Evolutionary conservation across 2,113 vertebrate genomes (phyloP), one percentile per base, ranked within the genome.

Genomic region (Chaetops frenatus): DNA sequence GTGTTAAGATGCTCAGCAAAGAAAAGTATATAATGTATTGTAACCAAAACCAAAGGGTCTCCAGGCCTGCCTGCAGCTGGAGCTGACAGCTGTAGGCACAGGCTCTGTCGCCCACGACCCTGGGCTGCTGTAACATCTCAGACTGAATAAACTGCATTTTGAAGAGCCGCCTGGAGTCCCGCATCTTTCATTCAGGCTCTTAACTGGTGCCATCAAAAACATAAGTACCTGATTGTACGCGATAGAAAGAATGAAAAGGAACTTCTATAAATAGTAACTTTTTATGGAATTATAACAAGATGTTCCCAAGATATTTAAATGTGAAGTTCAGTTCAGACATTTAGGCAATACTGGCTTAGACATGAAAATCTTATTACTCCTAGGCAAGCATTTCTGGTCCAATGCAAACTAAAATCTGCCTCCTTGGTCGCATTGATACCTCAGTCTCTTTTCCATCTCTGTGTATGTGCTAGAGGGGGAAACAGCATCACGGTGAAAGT

Each of bases 401-500:
- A 48, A 20, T 2, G 17, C 45, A 78, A 91, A 86, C 17, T 36
- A 64, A 78, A 72, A 62, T 9, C 15, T 47, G 38, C 3, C 23
- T 44, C 40, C 86, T 67, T 14, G 6, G 29, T 24, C 58, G 31
- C 23, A 65, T 3, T 54, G 9, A 20, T 31, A 67, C 22, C 38
- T 54, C 19, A 69, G 27, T 4, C 31, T 67, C 47, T 79, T 65
- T 61, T 28, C 31, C 8, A 44, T 21, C 27, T 47, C 50, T 44
- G 20, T 19, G 29, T 25, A 31, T 2, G 2, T 1, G 0, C 28
- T 17, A 64, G 7, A 78, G 2, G 1, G 5, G 19, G 6, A 70
- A 73, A 29, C 15, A 71, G 27, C 25, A 70, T 17, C 8, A 74
- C 23, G 27, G 1, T 2, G 3, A 76, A 10, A 86, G 3, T 24